phyloP scores from a whole-genome alignment of 1,140 invertebrate genomes.

The Nilaparvata lugens region DNA sequence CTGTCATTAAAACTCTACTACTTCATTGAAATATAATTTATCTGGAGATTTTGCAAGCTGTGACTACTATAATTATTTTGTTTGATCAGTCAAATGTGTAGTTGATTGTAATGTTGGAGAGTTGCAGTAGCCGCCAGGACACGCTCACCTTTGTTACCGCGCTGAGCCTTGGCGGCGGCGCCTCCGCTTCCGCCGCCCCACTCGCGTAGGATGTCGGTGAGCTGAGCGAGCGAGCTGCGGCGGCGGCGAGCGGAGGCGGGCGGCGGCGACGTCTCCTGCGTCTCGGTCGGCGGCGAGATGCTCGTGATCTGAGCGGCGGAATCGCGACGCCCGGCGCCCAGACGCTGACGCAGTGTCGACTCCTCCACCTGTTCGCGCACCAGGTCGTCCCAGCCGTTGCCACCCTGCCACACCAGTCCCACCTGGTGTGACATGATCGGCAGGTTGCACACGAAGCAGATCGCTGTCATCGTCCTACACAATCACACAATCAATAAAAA shows the following conservation, averaged over 20 bases:
- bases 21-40: no score
- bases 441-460: constrained; percentile 92
- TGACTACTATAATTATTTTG: no score
- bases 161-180: constrained; percentile 41
- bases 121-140: no score
- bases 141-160: constrained; percentile 39
- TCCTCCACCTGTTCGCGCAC: constrained; percentile 76
- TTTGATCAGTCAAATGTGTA: no score
- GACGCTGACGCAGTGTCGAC: constrained; percentile 64
- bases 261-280: constrained; percentile 52
- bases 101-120: no score
- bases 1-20: no score
- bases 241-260: constrained; percentile 53
- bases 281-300: constrained; percentile 66
- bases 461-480: constrained; percentile 81
- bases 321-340: constrained; percentile 59
- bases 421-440: constrained; percentile 90
- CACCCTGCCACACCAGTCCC: constrained; percentile 82
- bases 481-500: neutral
- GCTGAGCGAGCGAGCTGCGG: constrained; percentile 72
- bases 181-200: constrained; percentile 52
- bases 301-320: constrained; percentile 80
- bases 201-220: constrained; percentile 76
- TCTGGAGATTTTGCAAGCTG: no score
- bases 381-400: constrained; percentile 87